A percentile compares a stretch with the other conserved stretches of the same genome.
phyloP scores from a whole-genome alignment of 2,113 vertebrate genomes.

The Bagarius yarrelli region DNA sequence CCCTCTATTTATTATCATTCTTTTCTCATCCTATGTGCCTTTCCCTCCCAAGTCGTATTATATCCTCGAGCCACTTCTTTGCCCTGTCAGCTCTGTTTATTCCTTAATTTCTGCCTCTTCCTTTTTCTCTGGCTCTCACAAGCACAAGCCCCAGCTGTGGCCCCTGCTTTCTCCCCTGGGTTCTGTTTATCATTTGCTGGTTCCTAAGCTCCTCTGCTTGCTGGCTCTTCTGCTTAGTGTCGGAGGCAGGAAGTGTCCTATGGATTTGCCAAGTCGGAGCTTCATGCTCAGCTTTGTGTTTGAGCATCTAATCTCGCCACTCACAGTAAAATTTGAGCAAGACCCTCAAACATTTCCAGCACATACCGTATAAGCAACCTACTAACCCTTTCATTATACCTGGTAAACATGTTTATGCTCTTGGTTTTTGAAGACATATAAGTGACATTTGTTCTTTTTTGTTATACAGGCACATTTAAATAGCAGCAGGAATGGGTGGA shows the following conservation, averaged over 20 bases:
- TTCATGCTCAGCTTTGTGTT: constrained; percentile 26
- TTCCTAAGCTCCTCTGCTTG: constrained; percentile 21
- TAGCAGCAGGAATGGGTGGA: too few species aligned
- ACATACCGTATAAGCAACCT: constrained; percentile 36
- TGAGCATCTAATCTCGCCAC: constrained; percentile 37
- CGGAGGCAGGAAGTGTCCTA: constrained; percentile 42
- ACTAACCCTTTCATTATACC: neutral
- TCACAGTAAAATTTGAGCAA: constrained; percentile 23
- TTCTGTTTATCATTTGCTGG: constrained; percentile 40
- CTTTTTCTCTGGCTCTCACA: constrained; percentile 23
- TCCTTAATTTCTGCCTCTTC: constrained; percentile 15
- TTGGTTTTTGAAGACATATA: constrained; percentile 7
- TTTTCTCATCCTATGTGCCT: constrained; percentile 29
- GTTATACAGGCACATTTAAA: too few species aligned
- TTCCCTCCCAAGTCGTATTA: constrained; percentile 14
- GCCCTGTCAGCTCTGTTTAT: constrained; percentile 43
- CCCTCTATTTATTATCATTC: constrained; percentile 37
- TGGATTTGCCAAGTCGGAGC: constrained; percentile 14
- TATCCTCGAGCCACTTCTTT: constrained; percentile 23
- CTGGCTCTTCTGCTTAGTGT: constrained; percentile 42
- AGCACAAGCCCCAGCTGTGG: constrained; percentile 27
- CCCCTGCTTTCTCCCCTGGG: constrained; percentile 34
- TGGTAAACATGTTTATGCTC: neutral
- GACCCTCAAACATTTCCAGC: constrained; percentile 6
- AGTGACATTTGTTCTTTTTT: neutral